phyloP scores from a whole-genome alignment of 2,797 vertebrate species.

The Falco berigora region DNA sequence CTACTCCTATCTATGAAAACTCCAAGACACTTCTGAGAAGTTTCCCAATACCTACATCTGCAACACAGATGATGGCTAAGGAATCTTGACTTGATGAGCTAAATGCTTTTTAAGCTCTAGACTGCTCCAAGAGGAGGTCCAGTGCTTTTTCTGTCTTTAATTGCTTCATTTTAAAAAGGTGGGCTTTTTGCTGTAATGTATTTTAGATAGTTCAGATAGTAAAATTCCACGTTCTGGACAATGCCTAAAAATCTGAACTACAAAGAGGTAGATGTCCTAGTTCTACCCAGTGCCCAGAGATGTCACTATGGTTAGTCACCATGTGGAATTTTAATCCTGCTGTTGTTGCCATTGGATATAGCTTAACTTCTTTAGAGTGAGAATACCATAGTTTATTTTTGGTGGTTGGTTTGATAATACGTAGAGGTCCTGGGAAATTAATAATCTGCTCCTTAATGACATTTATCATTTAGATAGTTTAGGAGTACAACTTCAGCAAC shows the following conservation, averaged over 20 bases:
- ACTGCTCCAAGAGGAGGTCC: not conserved
- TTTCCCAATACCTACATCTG: not conserved
- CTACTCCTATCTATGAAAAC: not conserved
- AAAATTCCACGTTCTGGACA: not conserved
- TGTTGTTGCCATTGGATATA: not conserved
- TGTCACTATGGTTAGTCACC: not conserved
- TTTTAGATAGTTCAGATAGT: not conserved
- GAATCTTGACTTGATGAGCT: not conserved
- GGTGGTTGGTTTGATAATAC: not conserved
- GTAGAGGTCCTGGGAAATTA: not conserved
- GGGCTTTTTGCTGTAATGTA: not conserved
- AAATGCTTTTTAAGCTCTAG: not conserved
- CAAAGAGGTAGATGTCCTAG: not conserved
- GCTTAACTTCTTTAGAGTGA: not conserved
- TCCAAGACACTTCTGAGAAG: not conserved
- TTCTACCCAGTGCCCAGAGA: not conserved
- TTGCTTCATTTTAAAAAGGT: not conserved
- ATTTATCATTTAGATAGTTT: not conserved
- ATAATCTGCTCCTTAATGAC: not conserved
- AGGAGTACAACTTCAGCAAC: not conserved
- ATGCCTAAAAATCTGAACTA: not conserved
- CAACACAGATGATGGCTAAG: not conserved
- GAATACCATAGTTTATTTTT: not conserved
- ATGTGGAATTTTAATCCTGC: not conserved
- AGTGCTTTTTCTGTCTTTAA: not conserved